A percentile compares a stretch with the other conserved stretches of the same genome.
Conservation (phyloP, 2,888 invertebrate genomes). For the Plebejus argus region DNA sequence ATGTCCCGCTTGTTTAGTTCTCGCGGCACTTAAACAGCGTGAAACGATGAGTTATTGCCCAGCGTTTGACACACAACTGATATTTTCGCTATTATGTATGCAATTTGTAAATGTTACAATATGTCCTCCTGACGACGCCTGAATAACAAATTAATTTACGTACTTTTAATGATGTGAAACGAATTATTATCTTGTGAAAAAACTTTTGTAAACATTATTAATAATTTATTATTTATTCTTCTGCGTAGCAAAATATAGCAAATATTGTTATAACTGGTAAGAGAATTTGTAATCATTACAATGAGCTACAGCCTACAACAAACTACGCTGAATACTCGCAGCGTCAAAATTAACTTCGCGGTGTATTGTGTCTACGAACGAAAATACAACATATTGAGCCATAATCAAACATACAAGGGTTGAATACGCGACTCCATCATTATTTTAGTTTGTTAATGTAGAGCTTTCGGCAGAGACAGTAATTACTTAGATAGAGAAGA, state of each 20-base stretch:
- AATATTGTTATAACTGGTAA: no score
- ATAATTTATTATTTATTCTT: no score
- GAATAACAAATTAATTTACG: neutral
- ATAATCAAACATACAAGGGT: constrained; percentile 48
- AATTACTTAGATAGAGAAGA: no score
- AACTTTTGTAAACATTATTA: neutral
- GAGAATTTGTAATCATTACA: neutral
- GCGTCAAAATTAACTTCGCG: constrained; percentile 32
- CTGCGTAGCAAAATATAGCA: neutral
- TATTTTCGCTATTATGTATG: neutral
- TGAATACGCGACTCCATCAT: neutral
- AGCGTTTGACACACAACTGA: constrained; percentile 12
- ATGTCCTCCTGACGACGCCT: neutral
- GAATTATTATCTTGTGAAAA: neutral
- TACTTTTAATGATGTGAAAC: neutral
- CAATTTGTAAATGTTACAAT: neutral
- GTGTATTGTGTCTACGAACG: constrained; percentile 54
- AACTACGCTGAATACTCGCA: neutral
- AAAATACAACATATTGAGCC: constrained; percentile 51
- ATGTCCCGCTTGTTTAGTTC: constrained; percentile 42
- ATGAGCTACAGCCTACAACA: neutral
- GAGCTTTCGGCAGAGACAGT: no score
- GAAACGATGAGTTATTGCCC: constrained; percentile 33
- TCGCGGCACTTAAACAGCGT: constrained; percentile 33
- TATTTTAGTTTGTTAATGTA: no score